Evolutionary conservation across 2,888 invertebrate genomes (phyloP).

Genomic region (Nebria salina): DNA sequence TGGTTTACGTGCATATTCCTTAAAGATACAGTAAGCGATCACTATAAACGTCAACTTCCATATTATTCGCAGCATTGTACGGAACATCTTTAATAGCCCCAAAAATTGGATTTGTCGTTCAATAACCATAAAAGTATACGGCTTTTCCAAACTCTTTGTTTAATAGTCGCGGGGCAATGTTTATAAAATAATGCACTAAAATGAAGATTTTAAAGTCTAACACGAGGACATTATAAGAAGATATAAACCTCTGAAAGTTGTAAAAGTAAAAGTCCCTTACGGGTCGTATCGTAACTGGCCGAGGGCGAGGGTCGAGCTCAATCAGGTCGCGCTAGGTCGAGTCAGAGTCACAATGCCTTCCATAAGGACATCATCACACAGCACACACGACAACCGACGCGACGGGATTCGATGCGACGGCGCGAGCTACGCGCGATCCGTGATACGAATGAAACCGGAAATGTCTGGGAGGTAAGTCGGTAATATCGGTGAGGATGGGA

Average conservation of each 20-base stretch:
- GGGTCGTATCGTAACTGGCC: constrained; percentile 25
- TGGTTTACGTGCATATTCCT: neutral
- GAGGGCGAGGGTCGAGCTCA: constrained; percentile 19
- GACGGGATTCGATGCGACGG: constrained; percentile 13
- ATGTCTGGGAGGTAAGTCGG: constrained; percentile 29
- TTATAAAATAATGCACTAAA: constrained; percentile 64
- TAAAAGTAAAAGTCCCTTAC: constrained; percentile 56
- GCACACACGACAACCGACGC: neutral
- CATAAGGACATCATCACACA: neutral
- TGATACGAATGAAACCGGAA: constrained; percentile 12
- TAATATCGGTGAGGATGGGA: constrained; percentile 27
- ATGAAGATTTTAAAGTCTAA: constrained; percentile 63
- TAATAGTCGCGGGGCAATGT: constrained; percentile 61
- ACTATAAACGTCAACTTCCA: constrained; percentile 1
- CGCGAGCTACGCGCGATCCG: constrained; percentile 11
- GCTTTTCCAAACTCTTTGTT: constrained; percentile 62
- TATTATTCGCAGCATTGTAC: constrained; percentile 6
- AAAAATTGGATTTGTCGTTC: constrained; percentile 64
- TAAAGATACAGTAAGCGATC: constrained; percentile 1
- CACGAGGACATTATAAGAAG: constrained; percentile 60
- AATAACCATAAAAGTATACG: constrained; percentile 64
- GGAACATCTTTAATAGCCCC: constrained; percentile 62
- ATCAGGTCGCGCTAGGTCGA: constrained; percentile 9
- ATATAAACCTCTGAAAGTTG: constrained; percentile 61
- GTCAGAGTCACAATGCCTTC: neutral